These are phyloP conservation scores for Riptortus pedestris DNA, from an alignment of 1,140 invertebrate genomes.

Conservation along the genomic window DNA sequence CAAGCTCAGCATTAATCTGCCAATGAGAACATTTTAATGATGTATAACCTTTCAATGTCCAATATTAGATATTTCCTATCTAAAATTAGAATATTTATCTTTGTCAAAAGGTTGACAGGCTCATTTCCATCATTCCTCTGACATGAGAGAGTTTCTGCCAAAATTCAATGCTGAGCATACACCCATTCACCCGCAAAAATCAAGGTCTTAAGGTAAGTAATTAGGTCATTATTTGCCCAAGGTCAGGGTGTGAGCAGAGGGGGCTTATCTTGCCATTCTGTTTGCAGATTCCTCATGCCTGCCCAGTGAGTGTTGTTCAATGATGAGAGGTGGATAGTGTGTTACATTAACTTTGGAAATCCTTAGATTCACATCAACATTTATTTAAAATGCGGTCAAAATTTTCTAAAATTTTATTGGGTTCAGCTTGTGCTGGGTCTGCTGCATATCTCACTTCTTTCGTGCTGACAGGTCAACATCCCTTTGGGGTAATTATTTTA, in stretches of 20 bases:
- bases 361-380: not conserved
- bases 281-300: not conserved
- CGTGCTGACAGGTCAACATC: slow-evolving; percentile 41
- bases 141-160: too few species aligned
- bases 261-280: slow-evolving; percentile 2
- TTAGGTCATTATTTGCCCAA: not conserved
- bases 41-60: too few species aligned
- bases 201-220: not conserved
- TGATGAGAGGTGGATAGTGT: not conserved
- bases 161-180: too few species aligned
- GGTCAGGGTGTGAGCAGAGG: slow-evolving; percentile 3
- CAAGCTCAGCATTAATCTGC: too few species aligned
- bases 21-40: too few species aligned
- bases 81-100: too few species aligned
- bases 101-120: too few species aligned
- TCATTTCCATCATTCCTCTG: too few species aligned
- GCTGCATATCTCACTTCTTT: slow-evolving; percentile 43
- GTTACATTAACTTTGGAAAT: not conserved
- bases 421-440: slow-evolving; percentile 40
- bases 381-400: slow-evolving; percentile 38
- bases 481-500: slow-evolving; percentile 35
- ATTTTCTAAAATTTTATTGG: slow-evolving; percentile 41
- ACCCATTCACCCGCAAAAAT: too few species aligned
- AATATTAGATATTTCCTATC: too few species aligned
- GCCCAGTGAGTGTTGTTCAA: not conserved